A percentile compares a stretch with the other conserved stretches of the same genome.
phyloP scores from a whole-genome alignment of 2,797 vertebrate genomes.

The Leucoraja ocellata region DNA sequence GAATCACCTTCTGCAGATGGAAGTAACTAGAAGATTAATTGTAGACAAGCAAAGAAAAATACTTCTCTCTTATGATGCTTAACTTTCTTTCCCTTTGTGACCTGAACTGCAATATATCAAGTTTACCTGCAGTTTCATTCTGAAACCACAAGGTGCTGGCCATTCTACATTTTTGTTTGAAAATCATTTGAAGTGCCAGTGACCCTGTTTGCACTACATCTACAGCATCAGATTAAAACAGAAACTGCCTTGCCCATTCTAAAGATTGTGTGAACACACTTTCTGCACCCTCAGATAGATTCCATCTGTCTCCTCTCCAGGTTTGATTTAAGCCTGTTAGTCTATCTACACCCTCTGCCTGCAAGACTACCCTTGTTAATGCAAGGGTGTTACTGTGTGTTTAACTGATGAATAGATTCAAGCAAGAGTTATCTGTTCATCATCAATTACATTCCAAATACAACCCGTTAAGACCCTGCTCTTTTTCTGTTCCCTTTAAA shows the following conservation, averaged over 20 bases:
- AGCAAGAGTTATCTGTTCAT: background rate
- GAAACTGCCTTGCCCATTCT: background rate
- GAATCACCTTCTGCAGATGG: background rate
- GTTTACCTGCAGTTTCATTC: background rate
- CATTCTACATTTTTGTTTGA: background rate
- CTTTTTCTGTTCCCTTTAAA: background rate
- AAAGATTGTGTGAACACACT: background rate
- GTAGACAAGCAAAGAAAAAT: background rate
- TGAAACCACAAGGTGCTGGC: background rate
- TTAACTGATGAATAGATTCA: background rate
- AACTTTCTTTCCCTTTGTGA: background rate
- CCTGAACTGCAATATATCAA: background rate
- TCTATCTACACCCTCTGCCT: background rate
- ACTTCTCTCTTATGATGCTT: background rate
- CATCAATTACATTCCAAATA: background rate
- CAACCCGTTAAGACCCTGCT: background rate
- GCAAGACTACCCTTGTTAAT: background rate
- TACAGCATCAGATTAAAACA: background rate
- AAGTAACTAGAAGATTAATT: background rate
- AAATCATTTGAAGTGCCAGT: background rate
- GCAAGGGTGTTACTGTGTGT: background rate
- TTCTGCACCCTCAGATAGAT: background rate
- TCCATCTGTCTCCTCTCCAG: conserved; percentile 2
- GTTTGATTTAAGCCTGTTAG: background rate
- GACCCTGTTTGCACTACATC: background rate